Percentiles rank a stretch among this genome's conserved stretches.
Conservation (phyloP, 1,140 invertebrate species). For the Drosophila santomea region DNA sequence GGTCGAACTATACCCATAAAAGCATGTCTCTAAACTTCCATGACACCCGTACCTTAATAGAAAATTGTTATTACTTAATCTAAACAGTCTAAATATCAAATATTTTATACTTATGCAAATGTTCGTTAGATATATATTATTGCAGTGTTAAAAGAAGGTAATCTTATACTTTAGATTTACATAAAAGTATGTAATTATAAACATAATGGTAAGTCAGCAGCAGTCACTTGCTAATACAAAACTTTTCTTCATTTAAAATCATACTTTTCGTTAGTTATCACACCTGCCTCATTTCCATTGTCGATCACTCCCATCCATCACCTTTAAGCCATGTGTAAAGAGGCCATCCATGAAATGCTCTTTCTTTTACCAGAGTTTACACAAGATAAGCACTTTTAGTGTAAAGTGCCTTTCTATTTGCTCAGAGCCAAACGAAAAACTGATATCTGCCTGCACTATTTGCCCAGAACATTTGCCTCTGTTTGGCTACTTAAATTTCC, state of each 20-base stretch:
- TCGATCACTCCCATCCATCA: constrained; percentile 39
- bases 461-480: constrained; percentile 58
- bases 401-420: constrained; percentile 66
- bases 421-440: constrained; percentile 11
- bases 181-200: too few relatives aligned
- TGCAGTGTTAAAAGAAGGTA: too few relatives aligned
- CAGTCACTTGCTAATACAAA: too few relatives aligned
- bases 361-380: constrained; percentile 30
- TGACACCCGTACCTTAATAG: too few relatives aligned
- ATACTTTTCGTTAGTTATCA: not conserved
- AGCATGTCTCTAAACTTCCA: too few relatives aligned
- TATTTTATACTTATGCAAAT: too few relatives aligned
- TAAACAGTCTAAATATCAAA: too few relatives aligned
- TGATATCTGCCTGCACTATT: constrained; percentile 34
- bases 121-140: too few relatives aligned
- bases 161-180: too few relatives aligned
- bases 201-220: too few relatives aligned
- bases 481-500: constrained; percentile 71
- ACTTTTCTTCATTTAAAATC: not conserved
- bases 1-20: too few relatives aligned
- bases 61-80: too few relatives aligned
- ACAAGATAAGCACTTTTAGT: constrained; percentile 50
- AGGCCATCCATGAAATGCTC: constrained; percentile 9
- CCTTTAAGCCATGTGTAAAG: constrained; percentile 5
- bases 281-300: constrained; percentile 19